Evolutionary conservation across 2,797 vertebrate species (phyloP).

Genomic region (Channallabes apus): DNA sequence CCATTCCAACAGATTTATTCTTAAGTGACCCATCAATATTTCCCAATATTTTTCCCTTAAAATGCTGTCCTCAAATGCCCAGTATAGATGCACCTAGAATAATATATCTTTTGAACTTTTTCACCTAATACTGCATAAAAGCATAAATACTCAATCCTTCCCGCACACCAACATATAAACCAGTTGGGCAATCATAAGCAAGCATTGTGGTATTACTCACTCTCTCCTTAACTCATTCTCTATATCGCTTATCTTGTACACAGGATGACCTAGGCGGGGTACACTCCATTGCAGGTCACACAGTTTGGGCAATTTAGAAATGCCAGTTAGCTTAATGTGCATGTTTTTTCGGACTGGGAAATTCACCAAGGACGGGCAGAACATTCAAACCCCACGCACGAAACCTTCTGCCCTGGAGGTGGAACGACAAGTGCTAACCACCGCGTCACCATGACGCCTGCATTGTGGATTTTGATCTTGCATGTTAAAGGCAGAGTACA

Average conservation of each 20-base stretch:
- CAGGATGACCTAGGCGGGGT: no score
- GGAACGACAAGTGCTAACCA: neutral
- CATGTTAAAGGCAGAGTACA: constrained; percentile 36
- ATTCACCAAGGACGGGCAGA: no score
- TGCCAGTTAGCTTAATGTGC: no score
- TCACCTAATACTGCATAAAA: neutral
- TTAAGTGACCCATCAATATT: neutral
- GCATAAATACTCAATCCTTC: neutral
- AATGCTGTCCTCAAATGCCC: neutral
- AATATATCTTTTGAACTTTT: neutral
- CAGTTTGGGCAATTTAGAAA: no score
- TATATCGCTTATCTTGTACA: no score
- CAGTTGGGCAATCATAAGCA: no score
- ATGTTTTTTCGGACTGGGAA: no score
- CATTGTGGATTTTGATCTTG: neutral
- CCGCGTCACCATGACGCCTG: neutral
- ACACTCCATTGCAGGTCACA: no score
- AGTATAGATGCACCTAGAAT: neutral
- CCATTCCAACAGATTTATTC: neutral
- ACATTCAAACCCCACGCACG: neutral
- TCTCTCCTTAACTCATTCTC: no score
- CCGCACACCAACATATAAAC: neutral
- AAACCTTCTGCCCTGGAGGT: neutral
- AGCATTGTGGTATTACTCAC: no score
- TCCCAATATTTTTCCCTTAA: neutral